Base-by-base conservation (phyloP, 2,797 vertebrate species). In the Poecilia wingei region DNA sequence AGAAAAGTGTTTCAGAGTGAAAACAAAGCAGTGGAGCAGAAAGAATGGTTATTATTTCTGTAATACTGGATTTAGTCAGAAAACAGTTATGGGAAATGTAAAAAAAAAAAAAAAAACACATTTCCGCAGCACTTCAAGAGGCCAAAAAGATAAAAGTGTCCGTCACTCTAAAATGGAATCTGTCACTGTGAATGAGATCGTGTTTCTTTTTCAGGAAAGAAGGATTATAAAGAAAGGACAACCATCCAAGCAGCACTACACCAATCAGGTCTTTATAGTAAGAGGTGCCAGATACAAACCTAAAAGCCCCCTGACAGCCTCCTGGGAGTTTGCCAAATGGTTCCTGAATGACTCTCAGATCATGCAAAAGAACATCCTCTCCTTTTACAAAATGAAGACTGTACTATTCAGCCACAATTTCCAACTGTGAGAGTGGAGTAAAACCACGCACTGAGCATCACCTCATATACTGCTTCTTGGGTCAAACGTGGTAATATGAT, bases 331-430 rank as follows among this genome's bases (percentile, higher is more conserved):
- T 45, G 49, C 66, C 76, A 71, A 70, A 74, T 41, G 47, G 39
- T 36, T 31, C 51, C 68, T 77, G 41, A 77, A 53, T 71, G 76
- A 77, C 76, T 77, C 75, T 70, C 22, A 69, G 49, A 70, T 53
- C 41, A 33, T 22, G 47, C 25, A 55, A 77, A 43, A 53, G 76
- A 77, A 71, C 43, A 57, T 71, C 51, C 28, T 64, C 74, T 77
- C 68, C 53, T 71, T 68, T 71, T 36, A 71, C 55, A 25, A 77
- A 77, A 57, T 43, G 20, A 77, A 71, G 47, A 71, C n/a, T 55
- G 49, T 14, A 46, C 51, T 25, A 46, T 71, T 57, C 43, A 68
- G 66, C 36, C 49, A 55, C n/a, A 31, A 57, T 55, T 77, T 64
- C 66, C 18, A 71, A 46, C 16, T 55, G 39, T 49, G 45, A 49